Evolutionary conservation across 1,140 invertebrate genomes (phyloP), one percentile per base, ranked within the genome.

Genomic region (Dendroctonus ponderosae): DNA sequence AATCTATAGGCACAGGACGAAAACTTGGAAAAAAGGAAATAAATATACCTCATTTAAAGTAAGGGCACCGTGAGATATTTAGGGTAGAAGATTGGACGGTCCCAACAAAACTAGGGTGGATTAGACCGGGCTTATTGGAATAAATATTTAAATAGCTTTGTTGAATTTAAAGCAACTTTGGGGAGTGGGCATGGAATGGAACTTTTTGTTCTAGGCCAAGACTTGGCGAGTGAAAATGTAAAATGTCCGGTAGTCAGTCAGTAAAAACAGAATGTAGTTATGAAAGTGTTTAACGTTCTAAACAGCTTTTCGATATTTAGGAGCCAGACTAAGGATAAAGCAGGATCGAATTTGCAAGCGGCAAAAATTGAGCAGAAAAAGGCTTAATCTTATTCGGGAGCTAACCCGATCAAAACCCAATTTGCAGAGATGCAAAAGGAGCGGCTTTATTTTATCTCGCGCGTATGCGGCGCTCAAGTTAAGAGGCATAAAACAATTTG

Each of bases 101-200:
- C 63, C 56, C 43, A 57, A 14, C 46, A 49, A 59, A 65, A 65
- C 48, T 50, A 41, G 65, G 65, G 65, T 67, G 65, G 57, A 61
- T 61, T 41, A 61, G 65, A 56, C 57, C 58, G 53, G 58, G 57
- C 65, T 67, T 67, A 67, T 67, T 67, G 65, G 58, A 67, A 67
- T 67, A 67, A 67, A 67, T 67, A 67, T 67, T 67, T 67, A 67
- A 67, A 66, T 66, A 66, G 63, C 44, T 66, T 66, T 66, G 63
- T 66, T 59, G 54, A 56, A 58, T 66, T 59, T 49, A 57, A 64
- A 64, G 42, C 41, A 26, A 26, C 26, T 26, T 26, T 26, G 12
- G 39, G 44, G 42, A n/a, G 42, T 5, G 26, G 42, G 58, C 53
- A 37, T 8, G 44, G 40, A 49, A 38, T 26, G 26, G 3, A 15